Conservation (phyloP, 2,797 vertebrate species). For the Oceanodroma leucorhoa region DNA sequence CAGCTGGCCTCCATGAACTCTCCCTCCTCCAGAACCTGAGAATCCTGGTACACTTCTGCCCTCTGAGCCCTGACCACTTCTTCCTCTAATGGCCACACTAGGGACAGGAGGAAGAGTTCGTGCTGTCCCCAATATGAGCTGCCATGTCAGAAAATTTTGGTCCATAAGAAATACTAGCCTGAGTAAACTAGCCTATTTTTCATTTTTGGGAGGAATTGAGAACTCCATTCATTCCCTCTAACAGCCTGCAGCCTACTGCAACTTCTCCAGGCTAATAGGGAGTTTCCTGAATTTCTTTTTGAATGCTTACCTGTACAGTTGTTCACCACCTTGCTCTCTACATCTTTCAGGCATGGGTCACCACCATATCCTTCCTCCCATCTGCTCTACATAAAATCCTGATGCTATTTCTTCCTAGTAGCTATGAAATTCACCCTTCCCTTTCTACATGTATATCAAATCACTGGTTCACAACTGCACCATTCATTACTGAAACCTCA, state of each 20-base stretch:
- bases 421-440: neutral
- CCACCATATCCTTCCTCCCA: neutral
- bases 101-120: neutral
- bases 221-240: neutral
- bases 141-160: neutral
- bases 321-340: neutral
- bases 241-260: neutral
- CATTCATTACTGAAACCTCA: neutral
- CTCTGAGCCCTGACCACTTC: neutral
- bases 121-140: rapidly evolving
- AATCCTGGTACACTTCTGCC: rapidly evolving
- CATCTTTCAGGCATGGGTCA: neutral
- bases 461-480: neutral
- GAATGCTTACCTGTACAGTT: neutral
- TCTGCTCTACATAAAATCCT: neutral
- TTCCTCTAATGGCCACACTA: neutral
- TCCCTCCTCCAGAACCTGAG: neutral
- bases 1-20: neutral
- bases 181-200: neutral
- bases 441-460: neutral
- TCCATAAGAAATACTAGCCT: neutral
- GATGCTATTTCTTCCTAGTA: neutral
- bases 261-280: neutral
- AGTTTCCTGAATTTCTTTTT: neutral
- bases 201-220: neutral